Base-by-base conservation (phyloP, 2,113 vertebrate species). In the Platycercus adscitus region DNA sequence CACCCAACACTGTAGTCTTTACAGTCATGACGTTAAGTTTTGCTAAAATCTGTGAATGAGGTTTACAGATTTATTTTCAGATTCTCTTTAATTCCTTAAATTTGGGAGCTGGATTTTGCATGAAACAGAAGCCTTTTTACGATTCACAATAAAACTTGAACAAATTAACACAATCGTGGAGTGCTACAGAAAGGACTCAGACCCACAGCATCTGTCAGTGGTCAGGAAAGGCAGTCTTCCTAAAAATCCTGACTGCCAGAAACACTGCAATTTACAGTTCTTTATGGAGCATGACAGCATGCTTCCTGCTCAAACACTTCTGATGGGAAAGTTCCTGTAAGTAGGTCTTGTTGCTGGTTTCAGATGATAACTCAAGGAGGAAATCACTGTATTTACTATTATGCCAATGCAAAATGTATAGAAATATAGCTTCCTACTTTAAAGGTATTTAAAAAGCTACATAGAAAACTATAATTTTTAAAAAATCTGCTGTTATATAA, bases 21-120 rank as follows among this genome's bases (percentile, higher is more conserved):
- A 52, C 10, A 44, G 21, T 25, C 69, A 66, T 33, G 16, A 53
- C 16, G 37, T 41, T 35, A 89, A 86, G 39, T 28, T 93, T 64
- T 47, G 14, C 26, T 75, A 37, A 83, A 70, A 56, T 72, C 31
- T n/a, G 47, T 58, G 29, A 93, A 63, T 15, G 3, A 72, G 11
- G 10, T 75, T 90, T 75, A 89, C 39, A 84, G 31, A 35, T 75
- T 78, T 91, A 7, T 60, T 94, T 91, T 84, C 86, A 66, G 20
- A 50, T 68, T 83, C 17, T 81, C n/a, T 71, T 80, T 50, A 70
- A 93, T 75, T 66, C 41, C 37, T 73, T 63, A 66, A 86, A 91
- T 60, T 86, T 64, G 83, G 28, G 7, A 80, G 17, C 7, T 53
- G 28, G 1, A 37, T 91, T 70, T 20, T 41, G 39, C 37, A 58